Evolutionary conservation across 2,888 invertebrate species (phyloP), one percentile per base, ranked within the genome.

Genomic region (Xestia sexstrigata): DNA sequence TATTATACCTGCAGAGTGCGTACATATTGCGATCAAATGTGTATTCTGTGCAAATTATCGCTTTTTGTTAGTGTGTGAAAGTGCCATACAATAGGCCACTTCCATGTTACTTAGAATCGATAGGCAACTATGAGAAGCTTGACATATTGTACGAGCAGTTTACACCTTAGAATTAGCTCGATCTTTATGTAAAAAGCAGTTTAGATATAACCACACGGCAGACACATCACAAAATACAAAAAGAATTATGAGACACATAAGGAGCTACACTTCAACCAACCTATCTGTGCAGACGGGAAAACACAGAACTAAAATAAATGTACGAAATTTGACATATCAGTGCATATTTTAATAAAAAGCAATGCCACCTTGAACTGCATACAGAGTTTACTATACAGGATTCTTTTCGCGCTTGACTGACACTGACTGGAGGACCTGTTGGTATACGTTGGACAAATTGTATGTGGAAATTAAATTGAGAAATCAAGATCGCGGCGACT

Each of bases 61-160:
- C 23, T 81, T 87, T 81, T 85, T 81, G 49, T 60, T 4, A 35
- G 55, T 76, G 67, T 87, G 81, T 23, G 83, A 88, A 77, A 78
- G 68, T 78, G 72, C 42, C 23, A 62, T 20, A 85, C 74, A 68
- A 80, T 80, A 80, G 39, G 7, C 49, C 75, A 74, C 63, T 87
- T 84, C 85, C 80, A 77, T 73, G 47, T 76, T 76, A 74, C 71
- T 26, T 67, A 17, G 58, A 76, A 81, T 60, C n/a, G 23, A 66
- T 55, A 63, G 42, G 26, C 11, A 52, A 65, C 47, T 58, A 62
- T 67, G 71, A 66, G 84, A 69, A 79, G 45, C 45, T 81, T n/a
- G 45, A 55, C 42, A 5, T 63, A 35, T 70, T 70, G 11, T 70
- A 62, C 45, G 49, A 47, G 83, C 63, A 60, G 78, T 78, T 68